phyloP scores from a whole-genome alignment of 2,113 vertebrate species.

The Nibea albiflora region DNA sequence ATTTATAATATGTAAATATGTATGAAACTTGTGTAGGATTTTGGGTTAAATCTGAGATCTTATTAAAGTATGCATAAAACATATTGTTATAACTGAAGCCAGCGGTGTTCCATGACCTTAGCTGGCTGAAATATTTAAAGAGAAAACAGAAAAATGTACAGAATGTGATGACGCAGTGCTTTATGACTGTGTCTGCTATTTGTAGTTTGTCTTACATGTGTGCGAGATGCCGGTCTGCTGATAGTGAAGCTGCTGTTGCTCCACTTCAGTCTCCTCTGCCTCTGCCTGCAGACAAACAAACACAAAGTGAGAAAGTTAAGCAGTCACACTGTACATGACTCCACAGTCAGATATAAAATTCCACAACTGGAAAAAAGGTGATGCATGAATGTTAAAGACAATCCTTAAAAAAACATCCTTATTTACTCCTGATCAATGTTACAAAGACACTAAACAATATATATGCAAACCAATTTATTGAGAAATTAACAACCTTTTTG shows the following conservation, averaged over 20 bases:
- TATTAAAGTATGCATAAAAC: not conserved
- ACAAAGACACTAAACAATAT: not conserved
- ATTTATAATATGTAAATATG: not conserved
- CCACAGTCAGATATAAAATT: not conserved
- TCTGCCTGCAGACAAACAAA: conserved; percentile 86
- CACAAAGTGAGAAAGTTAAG: not conserved
- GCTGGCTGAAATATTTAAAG: not conserved
- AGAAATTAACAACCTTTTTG: not conserved
- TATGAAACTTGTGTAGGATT: not conserved
- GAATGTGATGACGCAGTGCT: not conserved
- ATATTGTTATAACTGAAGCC: not conserved
- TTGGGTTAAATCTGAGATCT: not conserved
- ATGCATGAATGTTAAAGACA: too few species aligned
- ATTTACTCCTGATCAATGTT: not conserved
- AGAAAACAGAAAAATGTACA: not conserved
- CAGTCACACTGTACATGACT: too few species aligned
- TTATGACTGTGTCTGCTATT: not conserved
- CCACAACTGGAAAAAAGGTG: not conserved
- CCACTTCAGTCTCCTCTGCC: conserved; percentile 91
- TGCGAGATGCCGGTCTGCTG: conserved; percentile 87
- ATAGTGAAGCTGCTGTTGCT: conserved; percentile 92
- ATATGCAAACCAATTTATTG: not conserved
- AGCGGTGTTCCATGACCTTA: not conserved
- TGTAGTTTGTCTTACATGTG: conserved; percentile 85
- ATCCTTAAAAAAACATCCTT: not conserved